Evolutionary conservation across 2,113 vertebrate genomes (phyloP).

Genomic region (Silurus meridionalis): DNA sequence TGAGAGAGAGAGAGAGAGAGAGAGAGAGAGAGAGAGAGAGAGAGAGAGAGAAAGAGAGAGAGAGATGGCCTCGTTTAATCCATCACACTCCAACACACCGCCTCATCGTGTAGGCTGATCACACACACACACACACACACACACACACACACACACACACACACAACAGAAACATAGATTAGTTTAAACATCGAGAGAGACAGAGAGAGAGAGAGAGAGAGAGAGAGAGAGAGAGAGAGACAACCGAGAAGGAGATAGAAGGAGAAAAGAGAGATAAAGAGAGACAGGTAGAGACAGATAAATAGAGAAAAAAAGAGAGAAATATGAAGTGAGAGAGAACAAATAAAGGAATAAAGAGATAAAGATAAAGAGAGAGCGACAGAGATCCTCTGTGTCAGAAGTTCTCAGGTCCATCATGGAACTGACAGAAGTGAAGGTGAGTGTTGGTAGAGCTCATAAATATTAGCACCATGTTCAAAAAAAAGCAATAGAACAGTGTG

Average conservation of each 20-base stretch:
- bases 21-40: no score
- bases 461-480: slow-evolving; percentile 61
- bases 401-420: slow-evolving; percentile 62
- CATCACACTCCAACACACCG: slow-evolving; percentile 8
- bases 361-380: no score
- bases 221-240: background rate
- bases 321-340: background rate
- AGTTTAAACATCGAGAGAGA: background rate
- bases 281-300: background rate
- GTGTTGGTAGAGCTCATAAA: slow-evolving; percentile 67
- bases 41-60: no score
- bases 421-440: slow-evolving; percentile 58
- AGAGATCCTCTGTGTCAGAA: slow-evolving; percentile 37
- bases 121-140: slow-evolving; percentile 34
- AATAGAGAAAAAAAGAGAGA: background rate
- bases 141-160: slow-evolving; percentile 24
- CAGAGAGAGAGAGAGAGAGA: background rate
- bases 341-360: no score
- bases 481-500: background rate
- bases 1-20: background rate
- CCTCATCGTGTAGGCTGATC: slow-evolving; percentile 25
- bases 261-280: background rate
- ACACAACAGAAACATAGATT: background rate
- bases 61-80: slow-evolving; percentile 46
- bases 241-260: background rate